phyloP scores from a whole-genome alignment of 2,797 vertebrate genomes.

The Urosaurus nigricauda region DNA sequence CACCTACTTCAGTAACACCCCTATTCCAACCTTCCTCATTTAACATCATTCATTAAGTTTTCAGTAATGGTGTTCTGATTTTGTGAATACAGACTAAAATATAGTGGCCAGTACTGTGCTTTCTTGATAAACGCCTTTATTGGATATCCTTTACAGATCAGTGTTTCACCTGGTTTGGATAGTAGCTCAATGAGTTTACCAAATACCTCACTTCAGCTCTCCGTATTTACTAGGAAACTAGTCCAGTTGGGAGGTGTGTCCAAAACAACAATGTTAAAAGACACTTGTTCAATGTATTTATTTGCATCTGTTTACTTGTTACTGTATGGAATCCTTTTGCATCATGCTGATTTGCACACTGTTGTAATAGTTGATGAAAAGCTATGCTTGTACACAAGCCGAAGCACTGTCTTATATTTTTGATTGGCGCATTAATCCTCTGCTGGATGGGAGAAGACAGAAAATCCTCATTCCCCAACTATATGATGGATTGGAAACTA shows the following conservation, averaged over 20 bases:
- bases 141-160: not conserved
- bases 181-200: constrained; percentile 4
- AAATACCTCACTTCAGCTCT: not conserved
- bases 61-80: not conserved
- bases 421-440: not conserved
- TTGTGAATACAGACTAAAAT: not conserved
- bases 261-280: not conserved
- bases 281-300: not conserved
- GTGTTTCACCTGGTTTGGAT: not conserved
- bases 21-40: not conserved
- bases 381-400: not conserved
- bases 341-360: not conserved
- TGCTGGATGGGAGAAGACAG: not conserved
- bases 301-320: not conserved
- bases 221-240: not conserved
- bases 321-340: not conserved
- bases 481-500: not conserved
- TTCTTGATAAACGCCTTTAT: not conserved
- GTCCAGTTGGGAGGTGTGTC: not conserved
- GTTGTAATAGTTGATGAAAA: not conserved
- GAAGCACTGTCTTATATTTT: not conserved
- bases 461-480: not conserved
- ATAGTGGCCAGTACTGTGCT: not conserved
- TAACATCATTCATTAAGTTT: not conserved
- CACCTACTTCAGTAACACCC: constrained; percentile 37